Base-by-base conservation (phyloP, 2,888 invertebrate genomes). In the Folsomia manolachei region DNA sequence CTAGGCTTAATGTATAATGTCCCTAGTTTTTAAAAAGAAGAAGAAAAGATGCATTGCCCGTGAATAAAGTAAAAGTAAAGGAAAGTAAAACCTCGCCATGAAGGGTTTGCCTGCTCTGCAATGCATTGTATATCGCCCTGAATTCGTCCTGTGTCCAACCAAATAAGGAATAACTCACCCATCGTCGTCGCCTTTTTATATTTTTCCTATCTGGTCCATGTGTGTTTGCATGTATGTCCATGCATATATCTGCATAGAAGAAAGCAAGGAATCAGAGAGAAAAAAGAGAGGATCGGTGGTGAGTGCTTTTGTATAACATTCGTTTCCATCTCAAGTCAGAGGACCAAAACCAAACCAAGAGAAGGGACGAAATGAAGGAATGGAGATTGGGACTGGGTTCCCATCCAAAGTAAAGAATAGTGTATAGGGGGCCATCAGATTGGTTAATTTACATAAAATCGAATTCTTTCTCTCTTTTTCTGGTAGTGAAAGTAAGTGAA, bases 391-490 rank as follows among this genome's bases (percentile, higher is more conserved):
- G 27, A 27, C 65, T 52, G 14, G n/a, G n/a, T 68, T 53, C 39
- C 63, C 62, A 67, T 27, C 68, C 60, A 73, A 75, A 76, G 73
- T 75, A 76, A 73, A 76, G 76, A 76, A 75, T 73, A 71, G 74
- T 73, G 75, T 76, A 76, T 74, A 75, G n/a, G n/a, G n/a, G n/a
- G 73, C 73, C 74, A 76, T 76, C 71, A 74, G 73, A 76, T 76
- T 76, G 76, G 76, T 76, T 77, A 77, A 77, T 77, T 77, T 77
- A 75, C 77, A 77, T 77, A 77, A 77, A 77, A 77, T 77, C 77
- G 77, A 77, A 77, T 77, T 77, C 71, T 71, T 71, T 72, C 70
- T 61, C 27, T 69, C 39, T 69, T 24, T 21, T 27, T 27, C 53
- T 53, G 68, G 21, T 19, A 52, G 66, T 56, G 68, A 60, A 56